A percentile compares a stretch with the other conserved stretches of the same genome.
phyloP scores from a whole-genome alignment of 2,797 vertebrate species.

The Schizopygopsis pylzovi region DNA sequence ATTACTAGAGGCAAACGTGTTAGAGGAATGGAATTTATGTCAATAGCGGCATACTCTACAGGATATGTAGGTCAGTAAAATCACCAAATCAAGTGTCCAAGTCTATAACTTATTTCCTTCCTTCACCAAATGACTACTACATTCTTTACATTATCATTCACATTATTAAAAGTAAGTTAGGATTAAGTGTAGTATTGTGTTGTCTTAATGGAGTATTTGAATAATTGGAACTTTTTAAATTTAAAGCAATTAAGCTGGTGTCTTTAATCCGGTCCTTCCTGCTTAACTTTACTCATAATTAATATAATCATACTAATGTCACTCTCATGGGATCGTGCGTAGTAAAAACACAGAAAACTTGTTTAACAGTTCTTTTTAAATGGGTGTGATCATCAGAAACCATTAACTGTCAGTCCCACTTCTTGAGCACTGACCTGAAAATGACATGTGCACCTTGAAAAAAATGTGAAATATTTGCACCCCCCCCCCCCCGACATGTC shows the following conservation, averaged over 20 bases:
- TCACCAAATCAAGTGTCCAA: not conserved
- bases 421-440: not conserved
- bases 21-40: not conserved
- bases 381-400: not conserved
- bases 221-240: not conserved
- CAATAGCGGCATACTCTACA: too few species aligned
- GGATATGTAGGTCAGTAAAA: too few species aligned
- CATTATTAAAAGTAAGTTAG: not conserved
- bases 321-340: not conserved
- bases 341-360: not conserved
- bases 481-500: too few species aligned
- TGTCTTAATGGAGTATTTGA: not conserved
- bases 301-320: not conserved
- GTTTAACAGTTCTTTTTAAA: not conserved
- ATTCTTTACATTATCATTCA: too few species aligned
- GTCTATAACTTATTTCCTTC: too few species aligned
- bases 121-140: too few species aligned
- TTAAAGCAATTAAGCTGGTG: not conserved
- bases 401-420: not conserved
- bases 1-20: not conserved
- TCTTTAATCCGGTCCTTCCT: not conserved
- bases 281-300: not conserved
- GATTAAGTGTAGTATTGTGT: not conserved
- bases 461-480: too few species aligned
- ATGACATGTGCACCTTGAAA: not conserved